Evolutionary conservation across 2,888 invertebrate genomes (phyloP).

Genomic region (Tachystola acroxantha): DNA sequence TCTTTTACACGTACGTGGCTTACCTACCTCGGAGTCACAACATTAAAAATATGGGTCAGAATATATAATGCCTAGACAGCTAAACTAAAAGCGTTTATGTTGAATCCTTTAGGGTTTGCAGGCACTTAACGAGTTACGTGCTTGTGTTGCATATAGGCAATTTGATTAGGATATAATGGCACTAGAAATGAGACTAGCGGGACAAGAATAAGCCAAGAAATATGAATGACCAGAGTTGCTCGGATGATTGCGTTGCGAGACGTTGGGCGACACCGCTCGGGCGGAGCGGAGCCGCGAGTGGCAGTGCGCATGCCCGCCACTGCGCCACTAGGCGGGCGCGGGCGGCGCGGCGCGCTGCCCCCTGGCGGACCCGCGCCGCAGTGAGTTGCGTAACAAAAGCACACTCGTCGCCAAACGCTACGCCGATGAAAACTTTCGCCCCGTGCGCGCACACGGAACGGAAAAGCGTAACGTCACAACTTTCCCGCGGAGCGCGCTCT

Average conservation of each 20-base stretch:
- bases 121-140: not conserved
- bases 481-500: constrained; percentile 59
- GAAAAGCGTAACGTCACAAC: constrained; percentile 59
- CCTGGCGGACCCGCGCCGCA: constrained; percentile 70
- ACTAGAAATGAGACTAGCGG: too few species aligned
- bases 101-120: not conserved
- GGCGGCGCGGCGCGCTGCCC: constrained; percentile 58
- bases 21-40: constrained; percentile 18
- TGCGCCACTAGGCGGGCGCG: constrained; percentile 63
- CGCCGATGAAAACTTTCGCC: constrained; percentile 64
- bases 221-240: constrained; percentile 35
- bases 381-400: constrained; percentile 75
- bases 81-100: not conserved
- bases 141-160: too few species aligned
- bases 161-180: too few species aligned
- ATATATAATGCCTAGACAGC: too few species aligned
- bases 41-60: constrained; percentile 31
- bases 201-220: constrained; percentile 28
- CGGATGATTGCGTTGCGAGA: too few species aligned
- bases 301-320: constrained; percentile 73
- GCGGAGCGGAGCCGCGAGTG: not conserved
- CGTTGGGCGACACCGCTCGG: not conserved
- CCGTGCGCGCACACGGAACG: constrained; percentile 57
- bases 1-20: constrained; percentile 20
- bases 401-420: constrained; percentile 65